A percentile compares a stretch with the other conserved stretches of the same genome.
Evolutionary conservation across 2,797 vertebrate genomes (phyloP).

Genomic region (Gallinago solitaria): DNA sequence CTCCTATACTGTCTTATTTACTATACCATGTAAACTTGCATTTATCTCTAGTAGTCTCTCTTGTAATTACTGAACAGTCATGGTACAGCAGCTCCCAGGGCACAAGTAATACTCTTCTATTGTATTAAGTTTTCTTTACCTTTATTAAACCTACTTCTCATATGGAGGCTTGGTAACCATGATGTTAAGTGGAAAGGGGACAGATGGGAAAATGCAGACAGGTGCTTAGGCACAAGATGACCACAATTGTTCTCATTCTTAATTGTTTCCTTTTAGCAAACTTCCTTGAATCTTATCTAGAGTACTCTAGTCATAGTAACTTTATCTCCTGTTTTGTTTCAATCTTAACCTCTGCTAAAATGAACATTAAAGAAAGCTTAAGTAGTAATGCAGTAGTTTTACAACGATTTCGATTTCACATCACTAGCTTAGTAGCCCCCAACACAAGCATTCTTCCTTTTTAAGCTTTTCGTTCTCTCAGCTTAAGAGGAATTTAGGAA

Average conservation of each 20-base stretch:
- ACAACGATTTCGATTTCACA: not conserved
- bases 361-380: not conserved
- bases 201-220: not conserved
- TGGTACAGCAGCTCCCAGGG: not conserved
- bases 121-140: not conserved
- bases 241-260: not conserved
- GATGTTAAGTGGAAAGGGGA: not conserved
- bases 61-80: not conserved
- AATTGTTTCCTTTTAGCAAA: not conserved
- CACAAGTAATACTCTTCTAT: not conserved
- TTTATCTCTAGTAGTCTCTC: not conserved
- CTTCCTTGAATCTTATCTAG: not conserved
- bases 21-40: accelerated
- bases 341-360: not conserved
- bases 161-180: not conserved
- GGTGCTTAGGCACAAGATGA: not conserved
- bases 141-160: not conserved
- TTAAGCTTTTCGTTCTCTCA: not conserved
- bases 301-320: not conserved
- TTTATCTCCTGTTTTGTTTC: not conserved
- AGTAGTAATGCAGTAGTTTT: not conserved
- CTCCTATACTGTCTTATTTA: not conserved
- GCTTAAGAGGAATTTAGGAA: not conserved
- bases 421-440: not conserved
- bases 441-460: not conserved